These are phyloP conservation scores for Hypselothyrea guttata DNA, from an alignment of 2,888 invertebrate species.

Conservation along the genomic window DNA sequence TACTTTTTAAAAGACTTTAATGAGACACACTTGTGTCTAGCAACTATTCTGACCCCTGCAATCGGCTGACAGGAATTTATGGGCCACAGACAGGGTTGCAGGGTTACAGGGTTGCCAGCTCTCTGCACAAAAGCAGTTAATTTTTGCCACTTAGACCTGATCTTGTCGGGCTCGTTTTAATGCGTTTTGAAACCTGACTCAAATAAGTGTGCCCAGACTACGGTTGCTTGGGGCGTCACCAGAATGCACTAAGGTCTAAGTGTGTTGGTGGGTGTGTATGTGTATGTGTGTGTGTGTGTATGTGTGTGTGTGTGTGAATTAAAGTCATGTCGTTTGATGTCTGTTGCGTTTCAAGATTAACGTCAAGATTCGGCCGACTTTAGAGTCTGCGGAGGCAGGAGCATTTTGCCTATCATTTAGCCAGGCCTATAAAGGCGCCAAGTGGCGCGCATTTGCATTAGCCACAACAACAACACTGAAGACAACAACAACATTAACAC, in stretches of 20 bases:
- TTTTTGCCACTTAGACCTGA: slow-evolving; percentile 37
- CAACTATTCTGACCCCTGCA: too few relatives aligned
- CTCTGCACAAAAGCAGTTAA: slow-evolving; percentile 33
- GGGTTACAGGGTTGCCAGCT: slow-evolving; percentile 1
- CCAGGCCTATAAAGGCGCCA: slow-evolving; percentile 55
- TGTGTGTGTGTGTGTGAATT: slow-evolving; percentile 20
- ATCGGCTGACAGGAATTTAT: too few relatives aligned
- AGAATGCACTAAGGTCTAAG: slow-evolving; percentile 22
- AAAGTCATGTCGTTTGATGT: slow-evolving; percentile 26
- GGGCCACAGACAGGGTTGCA: slow-evolving; percentile 6
- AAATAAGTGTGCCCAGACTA: slow-evolving; percentile 22
- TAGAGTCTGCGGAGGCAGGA: neutral
- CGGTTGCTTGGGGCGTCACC: neutral
- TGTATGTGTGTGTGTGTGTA: slow-evolving; percentile 1
- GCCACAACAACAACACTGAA: slow-evolving; percentile 15
- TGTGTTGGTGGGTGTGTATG: slow-evolving; percentile 13
- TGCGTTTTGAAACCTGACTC: slow-evolving; percentile 41
- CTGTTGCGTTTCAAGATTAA: slow-evolving; percentile 13
- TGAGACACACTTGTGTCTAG: too few relatives aligned
- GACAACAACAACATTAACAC: slow-evolving; percentile 31
- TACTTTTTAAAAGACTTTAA: too few relatives aligned
- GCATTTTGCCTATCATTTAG: slow-evolving; percentile 38
- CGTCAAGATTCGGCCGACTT: slow-evolving; percentile 4
- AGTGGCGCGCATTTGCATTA: slow-evolving; percentile 34
- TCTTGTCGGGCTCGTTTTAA: slow-evolving; percentile 15